Conservation (phyloP, 2,888 invertebrate genomes). For the Limnephilus rhombicus region DNA sequence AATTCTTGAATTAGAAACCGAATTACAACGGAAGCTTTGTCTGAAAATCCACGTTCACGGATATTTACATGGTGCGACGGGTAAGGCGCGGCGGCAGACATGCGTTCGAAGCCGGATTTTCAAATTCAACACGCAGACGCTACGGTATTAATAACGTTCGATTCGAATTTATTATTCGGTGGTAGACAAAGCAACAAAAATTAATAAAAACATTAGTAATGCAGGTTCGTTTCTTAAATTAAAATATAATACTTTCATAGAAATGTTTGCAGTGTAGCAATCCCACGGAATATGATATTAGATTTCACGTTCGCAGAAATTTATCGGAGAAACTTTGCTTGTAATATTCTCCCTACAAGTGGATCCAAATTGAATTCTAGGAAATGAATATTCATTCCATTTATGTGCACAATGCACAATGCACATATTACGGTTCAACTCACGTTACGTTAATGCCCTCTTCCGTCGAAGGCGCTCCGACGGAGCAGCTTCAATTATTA, state of each 20-base stretch:
- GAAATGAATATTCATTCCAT: constrained; percentile 61
- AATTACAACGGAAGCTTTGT: too few species aligned
- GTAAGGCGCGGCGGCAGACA: too few species aligned
- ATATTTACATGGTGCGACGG: too few species aligned
- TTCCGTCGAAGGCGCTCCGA: constrained; percentile 17
- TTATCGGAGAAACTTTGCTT: constrained; percentile 10
- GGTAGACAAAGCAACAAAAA: too few species aligned
- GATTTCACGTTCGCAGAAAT: constrained; percentile 16
- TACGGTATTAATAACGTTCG: too few species aligned
- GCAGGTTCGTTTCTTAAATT: background rate
- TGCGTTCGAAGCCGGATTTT: too few species aligned
- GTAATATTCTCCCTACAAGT: background rate
- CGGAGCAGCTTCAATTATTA: background rate
- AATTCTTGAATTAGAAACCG: too few species aligned
- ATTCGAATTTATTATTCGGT: too few species aligned
- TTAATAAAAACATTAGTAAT: too few species aligned
- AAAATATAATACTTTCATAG: background rate
- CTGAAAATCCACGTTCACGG: too few species aligned
- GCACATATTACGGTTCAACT: constrained; percentile 44
- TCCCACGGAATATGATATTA: background rate
- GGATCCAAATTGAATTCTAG: constrained; percentile 57
- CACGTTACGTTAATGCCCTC: constrained; percentile 12
- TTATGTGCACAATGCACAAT: constrained; percentile 43
- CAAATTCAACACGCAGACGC: too few species aligned
- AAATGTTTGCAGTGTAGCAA: background rate